Conservation (phyloP, 1,140 invertebrate species). For the Antheraea pernyi region DNA sequence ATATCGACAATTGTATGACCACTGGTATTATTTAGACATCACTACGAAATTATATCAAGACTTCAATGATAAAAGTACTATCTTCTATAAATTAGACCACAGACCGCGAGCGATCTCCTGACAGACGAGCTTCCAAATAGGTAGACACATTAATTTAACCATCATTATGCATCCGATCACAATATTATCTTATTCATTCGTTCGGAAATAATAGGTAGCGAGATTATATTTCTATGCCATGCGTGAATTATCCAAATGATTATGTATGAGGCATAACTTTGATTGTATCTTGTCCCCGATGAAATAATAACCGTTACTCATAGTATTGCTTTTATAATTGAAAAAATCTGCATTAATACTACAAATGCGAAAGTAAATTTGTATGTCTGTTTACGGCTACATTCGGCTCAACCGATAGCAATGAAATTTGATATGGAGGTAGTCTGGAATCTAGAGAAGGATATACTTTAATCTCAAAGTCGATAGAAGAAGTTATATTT, state of each 20-base stretch:
- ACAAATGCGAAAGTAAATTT: no score
- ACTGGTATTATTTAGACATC: no score
- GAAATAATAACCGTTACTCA: not conserved
- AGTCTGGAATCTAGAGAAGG: no score
- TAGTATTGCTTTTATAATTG: no score
- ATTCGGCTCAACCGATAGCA: no score
- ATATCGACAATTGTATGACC: no score
- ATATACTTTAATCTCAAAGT: no score
- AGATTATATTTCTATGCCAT: not conserved
- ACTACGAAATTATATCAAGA: no score
- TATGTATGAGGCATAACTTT: not conserved
- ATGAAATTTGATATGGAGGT: no score
- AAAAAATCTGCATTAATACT: no score
- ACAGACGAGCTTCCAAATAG: conserved; percentile 31
- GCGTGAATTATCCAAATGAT: conserved; percentile 1
- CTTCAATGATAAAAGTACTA: not conserved
- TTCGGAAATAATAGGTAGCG: conserved; percentile 13
- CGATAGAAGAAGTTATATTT: no score
- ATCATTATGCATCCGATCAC: conserved; percentile 22
- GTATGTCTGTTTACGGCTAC: no score
- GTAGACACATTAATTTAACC: conserved; percentile 32
- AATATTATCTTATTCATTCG: conserved; percentile 12
- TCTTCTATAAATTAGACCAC: conserved; percentile 10
- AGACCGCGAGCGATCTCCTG: conserved; percentile 19
- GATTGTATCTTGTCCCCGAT: not conserved